Conservation (phyloP, 1,140 invertebrate species). For the Ridgeia piscesae region DNA sequence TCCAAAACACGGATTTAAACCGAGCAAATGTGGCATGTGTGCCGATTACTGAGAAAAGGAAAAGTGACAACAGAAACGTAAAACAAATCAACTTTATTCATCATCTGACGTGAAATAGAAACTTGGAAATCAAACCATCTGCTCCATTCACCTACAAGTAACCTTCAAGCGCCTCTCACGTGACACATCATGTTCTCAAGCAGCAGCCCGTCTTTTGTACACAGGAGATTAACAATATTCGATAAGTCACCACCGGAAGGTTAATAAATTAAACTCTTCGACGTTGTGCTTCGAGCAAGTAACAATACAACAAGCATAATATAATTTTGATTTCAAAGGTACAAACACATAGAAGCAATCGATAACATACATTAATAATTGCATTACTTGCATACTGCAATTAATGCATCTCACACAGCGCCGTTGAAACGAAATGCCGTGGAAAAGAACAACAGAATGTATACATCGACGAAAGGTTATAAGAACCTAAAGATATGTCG, state of each 20-base stretch:
- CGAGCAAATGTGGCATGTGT: too few relatives aligned
- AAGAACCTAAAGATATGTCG: not conserved
- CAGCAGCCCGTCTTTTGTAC: not conserved
- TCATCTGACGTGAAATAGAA: not conserved
- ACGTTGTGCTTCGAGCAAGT: not conserved
- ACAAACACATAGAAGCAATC: not conserved
- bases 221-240: not conserved
- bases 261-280: not conserved
- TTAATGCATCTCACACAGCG: not conserved
- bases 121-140: not conserved
- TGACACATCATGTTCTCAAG: not conserved
- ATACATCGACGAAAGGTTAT: not conserved
- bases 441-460: not conserved
- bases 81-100: constrained; percentile 6
- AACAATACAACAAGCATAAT: not conserved
- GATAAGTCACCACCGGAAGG: not conserved
- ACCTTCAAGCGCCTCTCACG: not conserved
- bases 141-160: not conserved
- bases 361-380: not conserved
- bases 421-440: not conserved
- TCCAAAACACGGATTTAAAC: too few relatives aligned
- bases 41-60: too few relatives aligned
- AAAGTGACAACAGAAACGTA: not conserved
- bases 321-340: not conserved
- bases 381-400: not conserved